phyloP scores from a whole-genome alignment of 2,888 invertebrate species.

The Ormyrus nitidulus region DNA sequence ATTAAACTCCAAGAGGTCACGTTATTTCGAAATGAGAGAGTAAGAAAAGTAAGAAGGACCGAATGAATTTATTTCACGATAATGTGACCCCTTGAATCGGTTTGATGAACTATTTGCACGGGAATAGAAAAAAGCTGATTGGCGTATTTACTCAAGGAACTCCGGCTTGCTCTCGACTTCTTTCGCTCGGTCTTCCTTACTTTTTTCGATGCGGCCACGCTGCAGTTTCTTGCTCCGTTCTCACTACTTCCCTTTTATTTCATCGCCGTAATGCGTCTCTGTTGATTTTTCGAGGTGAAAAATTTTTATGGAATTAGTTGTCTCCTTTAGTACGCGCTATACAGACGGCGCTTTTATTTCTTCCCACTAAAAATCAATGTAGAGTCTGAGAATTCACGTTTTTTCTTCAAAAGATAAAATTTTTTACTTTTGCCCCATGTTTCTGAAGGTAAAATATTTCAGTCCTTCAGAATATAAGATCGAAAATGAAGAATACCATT shows the following conservation, averaged over 20 bases:
- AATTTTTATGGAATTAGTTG: conserved; percentile 37
- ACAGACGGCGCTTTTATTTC: no score
- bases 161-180: conserved; percentile 38
- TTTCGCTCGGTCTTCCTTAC: conserved; percentile 9
- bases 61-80: conserved; percentile 70
- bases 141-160: conserved; percentile 71
- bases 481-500: no score
- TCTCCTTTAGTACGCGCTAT: neutral
- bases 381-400: no score
- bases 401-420: no score
- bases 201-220: conserved; percentile 27
- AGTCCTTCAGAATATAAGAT: no score
- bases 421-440: no score
- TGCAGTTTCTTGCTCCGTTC: conserved; percentile 9
- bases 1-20: conserved; percentile 18
- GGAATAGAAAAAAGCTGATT: conserved; percentile 71
- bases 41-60: neutral
- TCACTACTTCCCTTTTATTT: conserved; percentile 42
- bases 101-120: conserved; percentile 72
- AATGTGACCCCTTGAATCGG: conserved; percentile 67
- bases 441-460: no score
- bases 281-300: conserved; percentile 52
- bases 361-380: no score
- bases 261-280: conserved; percentile 32
- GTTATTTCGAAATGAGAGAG: conserved; percentile 14